phyloP scores from a whole-genome alignment of 37 sponge, comb jelly and placozoan genomes.

The Geodia barretti region DNA sequence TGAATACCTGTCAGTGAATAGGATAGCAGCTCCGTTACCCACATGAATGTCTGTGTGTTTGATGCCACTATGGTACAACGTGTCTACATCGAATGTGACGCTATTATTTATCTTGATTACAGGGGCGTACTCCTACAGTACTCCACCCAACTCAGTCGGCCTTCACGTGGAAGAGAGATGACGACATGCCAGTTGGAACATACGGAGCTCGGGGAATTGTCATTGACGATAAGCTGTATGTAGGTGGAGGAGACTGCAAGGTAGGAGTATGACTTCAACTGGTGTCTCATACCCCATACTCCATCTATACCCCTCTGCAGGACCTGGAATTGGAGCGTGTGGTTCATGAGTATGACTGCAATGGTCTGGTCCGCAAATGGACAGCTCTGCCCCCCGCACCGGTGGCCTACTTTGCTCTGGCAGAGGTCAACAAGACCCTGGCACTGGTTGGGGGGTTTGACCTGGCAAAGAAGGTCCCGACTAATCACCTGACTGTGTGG shows the following conservation, averaged over 20 bases:
- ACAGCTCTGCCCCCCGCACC: constrained; percentile 40
- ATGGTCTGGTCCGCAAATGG: constrained; percentile 56
- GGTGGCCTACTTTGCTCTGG: constrained; percentile 32
- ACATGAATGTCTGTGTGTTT: too few species aligned
- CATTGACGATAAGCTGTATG: constrained; percentile 47
- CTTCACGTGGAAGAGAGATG: constrained; percentile 47
- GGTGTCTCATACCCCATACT: not conserved
- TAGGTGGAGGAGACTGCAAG: constrained; percentile 52
- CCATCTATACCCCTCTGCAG: not conserved
- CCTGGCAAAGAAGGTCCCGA: constrained; percentile 20
- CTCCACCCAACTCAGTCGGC: constrained; percentile 39
- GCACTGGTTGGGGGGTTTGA: constrained; percentile 44
- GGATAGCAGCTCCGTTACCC: too few species aligned
- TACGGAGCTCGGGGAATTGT: constrained; percentile 26
- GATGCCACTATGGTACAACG: too few species aligned
- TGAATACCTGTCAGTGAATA: too few species aligned
- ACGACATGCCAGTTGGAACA: constrained; percentile 26
- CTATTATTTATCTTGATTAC: too few species aligned
- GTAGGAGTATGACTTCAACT: not conserved
- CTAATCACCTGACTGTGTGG: constrained; percentile 54
- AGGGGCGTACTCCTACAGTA: not conserved
- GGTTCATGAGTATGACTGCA: constrained; percentile 49
- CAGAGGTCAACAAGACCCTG: constrained; percentile 28
- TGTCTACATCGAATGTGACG: too few species aligned
- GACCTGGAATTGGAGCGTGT: constrained; percentile 18